Evolutionary conservation across 2,113 vertebrate species (phyloP).

Genomic region (Dasyurus viverrinus): DNA sequence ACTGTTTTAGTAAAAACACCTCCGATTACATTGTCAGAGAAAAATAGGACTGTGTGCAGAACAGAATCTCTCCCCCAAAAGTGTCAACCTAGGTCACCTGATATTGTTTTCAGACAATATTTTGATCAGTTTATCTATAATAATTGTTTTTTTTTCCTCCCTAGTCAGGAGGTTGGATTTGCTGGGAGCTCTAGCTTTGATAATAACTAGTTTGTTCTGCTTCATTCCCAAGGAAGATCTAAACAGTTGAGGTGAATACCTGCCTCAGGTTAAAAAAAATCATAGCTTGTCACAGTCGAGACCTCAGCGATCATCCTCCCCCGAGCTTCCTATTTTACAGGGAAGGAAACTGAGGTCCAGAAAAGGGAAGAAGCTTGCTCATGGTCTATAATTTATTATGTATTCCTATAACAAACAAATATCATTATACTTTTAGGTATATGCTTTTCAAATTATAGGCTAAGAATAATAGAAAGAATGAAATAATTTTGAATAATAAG

Average conservation of each 20-base stretch:
- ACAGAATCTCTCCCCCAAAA: neutral
- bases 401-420: neutral
- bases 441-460: neutral
- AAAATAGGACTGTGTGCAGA: neutral
- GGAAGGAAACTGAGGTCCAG: neutral
- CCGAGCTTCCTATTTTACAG: neutral
- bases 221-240: constrained; percentile 14
- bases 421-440: neutral
- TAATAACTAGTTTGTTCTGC: neutral
- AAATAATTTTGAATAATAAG: neutral
- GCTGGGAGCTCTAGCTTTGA: constrained; percentile 1
- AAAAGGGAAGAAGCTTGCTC: neutral
- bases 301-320: neutral
- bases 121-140: constrained; percentile 27
- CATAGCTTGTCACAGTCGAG: constrained; percentile 43
- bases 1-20: fast-evolving
- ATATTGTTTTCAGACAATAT: constrained; percentile 8
- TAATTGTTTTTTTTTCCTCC: neutral
- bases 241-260: neutral
- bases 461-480: neutral
- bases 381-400: neutral
- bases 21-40: fast-evolving
- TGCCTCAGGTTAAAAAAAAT: neutral
- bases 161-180: neutral
- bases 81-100: neutral